Evolutionary conservation across 2,888 invertebrate genomes (phyloP), one percentile per base, ranked within the genome.

Genomic region (Eupithecia pulchellata): DNA sequence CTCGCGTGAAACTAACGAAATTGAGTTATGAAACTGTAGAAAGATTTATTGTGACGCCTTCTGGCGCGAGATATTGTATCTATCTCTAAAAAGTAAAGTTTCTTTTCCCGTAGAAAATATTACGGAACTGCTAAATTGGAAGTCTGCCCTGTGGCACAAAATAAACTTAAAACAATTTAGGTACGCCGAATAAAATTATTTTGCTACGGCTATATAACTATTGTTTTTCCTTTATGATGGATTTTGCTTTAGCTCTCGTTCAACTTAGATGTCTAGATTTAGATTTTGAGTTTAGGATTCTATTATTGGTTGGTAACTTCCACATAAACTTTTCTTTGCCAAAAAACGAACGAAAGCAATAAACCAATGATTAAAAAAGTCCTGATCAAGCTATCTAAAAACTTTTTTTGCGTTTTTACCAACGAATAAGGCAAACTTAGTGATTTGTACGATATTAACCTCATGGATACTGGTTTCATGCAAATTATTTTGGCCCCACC

Each of bases 11-110:
- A 83, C 83, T 75, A 78, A 78, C 79, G 79, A 83, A 86, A 86
- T 86, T 86, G 82, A 88, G 86, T 87, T 88, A 87, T 84, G 86
- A 85, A 87, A 84, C 79, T 83, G 81, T 78, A 78, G 73, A 79
- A 79, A 85, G 85, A 88, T 89, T 89, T 89, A 89, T 86, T 75
- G 81, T 83, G 81, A 79, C 79, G 83, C 86, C 85, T 81, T 85
- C 84, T 82, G 84, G 82, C 79, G 79, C 61, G 65, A 65, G 64
- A 76, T 64, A 72, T 73, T 68, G 57, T 72, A 63, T 67, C 61
- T 68, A 65, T 72, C 47, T 64, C 69, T 71, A 74, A 77, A 76
- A 73, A 70, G 75, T 34, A 55, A 68, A 68, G 68, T 64, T 63
- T 30, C 55, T 63, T 47, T 20, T 2, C 32, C 63, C 29, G 77